Evolutionary conservation across 2,888 invertebrate species (phyloP), one percentile per base, ranked within the genome.

Genomic region (Drosophila atripex): DNA sequence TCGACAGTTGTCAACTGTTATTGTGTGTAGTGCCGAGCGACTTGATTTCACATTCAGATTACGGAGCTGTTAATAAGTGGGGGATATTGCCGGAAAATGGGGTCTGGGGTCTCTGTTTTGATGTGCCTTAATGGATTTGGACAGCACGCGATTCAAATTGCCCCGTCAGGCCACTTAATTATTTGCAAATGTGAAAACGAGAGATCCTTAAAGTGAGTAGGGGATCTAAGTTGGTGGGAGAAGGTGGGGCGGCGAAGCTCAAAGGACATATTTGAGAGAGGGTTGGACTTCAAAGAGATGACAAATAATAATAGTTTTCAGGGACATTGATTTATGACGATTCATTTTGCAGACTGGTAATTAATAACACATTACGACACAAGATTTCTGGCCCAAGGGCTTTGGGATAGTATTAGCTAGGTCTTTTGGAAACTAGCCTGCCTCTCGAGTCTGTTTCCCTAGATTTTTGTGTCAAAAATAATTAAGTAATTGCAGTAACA

Each of bases 1-100:
- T 77, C 76, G 82, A 82, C 82, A 85, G 82, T 83, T 83, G 86
- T 83, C 82, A 85, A 85, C 82, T 85, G 76, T 71, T 55, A 79
- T 85, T 83, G 77, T 71, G 59, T 64, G 18, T 43, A 43, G 55
- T 50, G 47, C 46, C 25, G 41, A 30, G 51, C 72, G 65, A 71
- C 85, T 84, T 78, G 78, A 80, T 83, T 76, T 70, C 71, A 50
- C 72, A 55, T 75, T 73, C 58, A 63, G 76, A 80, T 80, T 80
- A 61, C 53, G 70, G 39, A 61, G 54, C 50, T 61, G 76, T 75
- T 78, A 77, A 80, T 74, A 47, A 61, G 75, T 51, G 46, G 56
- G 53, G 52, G 16, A 51, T 23, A 16, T 8, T 32, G 56, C 16
- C 39, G 57, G 30, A 16, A 12, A 23, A 12, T 18, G 38, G 55